Evolutionary conservation across 2,113 vertebrate species (phyloP).

Genomic region (Chiloscyllium plagiosum): DNA sequence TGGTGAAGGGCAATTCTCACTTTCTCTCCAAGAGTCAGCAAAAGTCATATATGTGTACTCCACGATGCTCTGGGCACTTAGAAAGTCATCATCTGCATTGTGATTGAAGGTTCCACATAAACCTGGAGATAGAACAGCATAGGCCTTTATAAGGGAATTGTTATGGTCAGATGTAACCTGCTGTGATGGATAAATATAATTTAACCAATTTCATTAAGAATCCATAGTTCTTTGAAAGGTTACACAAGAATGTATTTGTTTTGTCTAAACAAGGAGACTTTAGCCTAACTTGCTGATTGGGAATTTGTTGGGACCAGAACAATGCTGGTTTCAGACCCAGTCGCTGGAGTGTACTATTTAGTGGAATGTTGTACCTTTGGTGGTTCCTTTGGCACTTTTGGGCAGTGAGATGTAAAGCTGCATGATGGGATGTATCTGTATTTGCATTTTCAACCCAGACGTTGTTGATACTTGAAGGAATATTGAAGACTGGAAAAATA

Average conservation of each 20-base stretch:
- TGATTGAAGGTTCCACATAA: constrained; percentile 54
- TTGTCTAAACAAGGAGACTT: background rate
- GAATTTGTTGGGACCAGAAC: background rate
- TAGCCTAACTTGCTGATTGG: background rate
- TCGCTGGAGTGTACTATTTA: background rate
- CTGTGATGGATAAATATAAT: background rate
- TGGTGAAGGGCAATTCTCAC: constrained; percentile 46
- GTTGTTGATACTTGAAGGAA: constrained; percentile 43
- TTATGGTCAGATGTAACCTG: background rate
- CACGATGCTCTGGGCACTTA: constrained; percentile 48
- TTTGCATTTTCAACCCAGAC: constrained; percentile 45
- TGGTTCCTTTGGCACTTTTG: constrained; percentile 44
- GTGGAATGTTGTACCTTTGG: constrained; percentile 44
- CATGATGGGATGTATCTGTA: constrained; percentile 46
- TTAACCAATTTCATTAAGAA: background rate
- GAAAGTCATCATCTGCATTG: constrained; percentile 51
- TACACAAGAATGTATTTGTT: background rate
- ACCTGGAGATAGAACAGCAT: constrained; percentile 41
- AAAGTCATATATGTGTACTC: constrained; percentile 48
- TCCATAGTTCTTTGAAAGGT: background rate
- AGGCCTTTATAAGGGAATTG: background rate
- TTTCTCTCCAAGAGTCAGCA: constrained; percentile 49
- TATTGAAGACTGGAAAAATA: constrained; percentile 44
- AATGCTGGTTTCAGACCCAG: background rate
- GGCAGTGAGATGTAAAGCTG: constrained; percentile 52